Base-by-base conservation (phyloP, 2,888 invertebrate species). In the Branchellion lobata region DNA sequence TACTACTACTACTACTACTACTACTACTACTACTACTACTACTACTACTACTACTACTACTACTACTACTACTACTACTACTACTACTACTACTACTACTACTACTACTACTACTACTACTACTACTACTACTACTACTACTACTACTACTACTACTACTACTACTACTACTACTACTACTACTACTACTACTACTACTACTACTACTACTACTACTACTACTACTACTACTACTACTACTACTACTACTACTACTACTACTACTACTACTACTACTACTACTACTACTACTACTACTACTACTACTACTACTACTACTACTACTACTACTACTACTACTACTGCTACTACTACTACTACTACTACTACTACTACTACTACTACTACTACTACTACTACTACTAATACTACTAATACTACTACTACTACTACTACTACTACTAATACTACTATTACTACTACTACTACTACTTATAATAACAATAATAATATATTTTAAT, bases 221-320 rank as follows among this genome's bases (percentile, higher is more conserved):
- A 40, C 40, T 40, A 40, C 40, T 40, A 40, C 40, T 40, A 40
- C 40, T 5, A 57, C 24, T n/a, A 27, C n/a, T 33, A n/a, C 34
- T 14, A n/a, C 36, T 34, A 53, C 5, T n/a, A 65, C 8, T 75
- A 75, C 76, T 75, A 57, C 76, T 75, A 75, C 76, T 75, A 57
- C 76, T 75, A 75, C 76, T 75, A 57, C 76, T 75, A 75, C 76
- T 75, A 53, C 51, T 75, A 75, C 76, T 75, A 57, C 76, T 75
- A 75, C 47, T 75, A 51, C 47, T 75, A 75, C 75, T 0, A 51
- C 24, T 75, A 51, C 47, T 0, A 33, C n/a, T 77, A 65, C 65
- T 65, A 65, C 65, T 65, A 65, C 65, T 65, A 65, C 65, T 65
- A 65, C 65, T 65, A 65, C 29, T 65, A 65, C 65, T 65, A 65